Percentiles rank a stretch among this genome's conserved stretches.
These are phyloP conservation scores for Mimumesa dahlbomi DNA, from an alignment of 2,888 invertebrate species.

Conservation along the genomic window DNA sequence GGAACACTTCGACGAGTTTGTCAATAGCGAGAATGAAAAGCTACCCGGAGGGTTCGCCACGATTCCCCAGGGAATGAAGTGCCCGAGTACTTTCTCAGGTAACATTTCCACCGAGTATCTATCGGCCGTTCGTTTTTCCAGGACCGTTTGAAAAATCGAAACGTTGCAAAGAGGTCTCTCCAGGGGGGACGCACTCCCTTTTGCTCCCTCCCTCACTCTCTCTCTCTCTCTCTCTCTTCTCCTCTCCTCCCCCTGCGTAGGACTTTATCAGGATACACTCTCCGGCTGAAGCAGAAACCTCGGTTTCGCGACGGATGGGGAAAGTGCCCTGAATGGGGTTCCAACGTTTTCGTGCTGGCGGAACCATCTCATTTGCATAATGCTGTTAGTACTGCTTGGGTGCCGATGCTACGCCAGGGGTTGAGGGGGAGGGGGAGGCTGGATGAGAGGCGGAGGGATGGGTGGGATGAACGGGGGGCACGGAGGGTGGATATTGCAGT, in stretches of 20 bases:
- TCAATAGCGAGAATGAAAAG: background rate
- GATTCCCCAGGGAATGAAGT: background rate
- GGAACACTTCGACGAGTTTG: background rate
- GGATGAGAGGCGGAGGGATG: slow-evolving; percentile 1
- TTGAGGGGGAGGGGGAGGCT: background rate
- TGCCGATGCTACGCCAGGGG: slow-evolving; percentile 44
- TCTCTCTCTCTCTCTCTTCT: slow-evolving; percentile 18
- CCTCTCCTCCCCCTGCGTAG: slow-evolving; percentile 23
- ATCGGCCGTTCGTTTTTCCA: slow-evolving; percentile 41
- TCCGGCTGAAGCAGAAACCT: slow-evolving; percentile 54
- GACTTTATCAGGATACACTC: slow-evolving; percentile 55
- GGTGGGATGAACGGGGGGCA: slow-evolving; percentile 13
- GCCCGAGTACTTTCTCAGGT: slow-evolving; percentile 30
- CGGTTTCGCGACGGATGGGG: slow-evolving; percentile 51
- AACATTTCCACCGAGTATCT: slow-evolving; percentile 31
- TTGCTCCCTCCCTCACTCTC: too few relatives aligned
- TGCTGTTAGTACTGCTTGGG: slow-evolving; percentile 72
- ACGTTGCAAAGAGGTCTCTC: slow-evolving; percentile 49
- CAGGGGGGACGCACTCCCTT: background rate
- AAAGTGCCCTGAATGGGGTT: slow-evolving; percentile 57
- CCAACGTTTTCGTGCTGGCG: slow-evolving; percentile 66
- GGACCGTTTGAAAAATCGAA: slow-evolving; percentile 61
- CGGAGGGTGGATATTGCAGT: slow-evolving; percentile 49
- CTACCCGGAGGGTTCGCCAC: too few relatives aligned
- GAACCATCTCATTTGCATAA: slow-evolving; percentile 75